phyloP scores from a whole-genome alignment of 2,888 invertebrate species.

The Coelinius sp. region DNA sequence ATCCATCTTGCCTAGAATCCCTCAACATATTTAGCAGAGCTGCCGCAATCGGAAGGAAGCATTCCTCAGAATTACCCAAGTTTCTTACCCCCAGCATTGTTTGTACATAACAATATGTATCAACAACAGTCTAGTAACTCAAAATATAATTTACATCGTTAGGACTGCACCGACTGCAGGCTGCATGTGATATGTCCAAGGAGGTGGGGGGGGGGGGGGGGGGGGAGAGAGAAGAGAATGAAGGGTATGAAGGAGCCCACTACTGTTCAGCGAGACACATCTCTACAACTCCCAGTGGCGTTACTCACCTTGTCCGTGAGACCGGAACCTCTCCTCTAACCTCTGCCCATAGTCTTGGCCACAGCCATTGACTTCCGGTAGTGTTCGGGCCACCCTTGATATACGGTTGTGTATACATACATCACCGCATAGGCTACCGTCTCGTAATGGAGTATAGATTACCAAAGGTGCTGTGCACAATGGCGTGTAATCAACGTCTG shows the following conservation, averaged over 20 bases:
- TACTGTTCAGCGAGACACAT: constrained; percentile 8
- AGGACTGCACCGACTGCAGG: neutral
- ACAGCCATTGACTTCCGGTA: constrained; percentile 38
- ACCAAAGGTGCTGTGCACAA: constrained; percentile 62
- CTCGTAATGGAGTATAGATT: constrained; percentile 58
- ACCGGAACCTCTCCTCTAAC: constrained; percentile 22
- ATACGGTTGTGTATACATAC: constrained; percentile 56
- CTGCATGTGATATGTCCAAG: neutral
- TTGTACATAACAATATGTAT: no score
- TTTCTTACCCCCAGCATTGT: no score
- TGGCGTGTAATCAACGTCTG: constrained; percentile 63
- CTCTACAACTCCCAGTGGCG: constrained; percentile 8
- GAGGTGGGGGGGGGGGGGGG: no score
- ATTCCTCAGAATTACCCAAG: no score
- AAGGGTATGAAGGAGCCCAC: neutral
- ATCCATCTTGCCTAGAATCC: no score
- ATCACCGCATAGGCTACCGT: constrained; percentile 39
- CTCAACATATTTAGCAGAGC: no score
- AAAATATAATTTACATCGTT: neutral
- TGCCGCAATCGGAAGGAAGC: no score
- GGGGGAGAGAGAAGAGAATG: no score
- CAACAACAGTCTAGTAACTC: neutral
- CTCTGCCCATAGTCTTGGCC: no score
- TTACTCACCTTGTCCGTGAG: constrained; percentile 13
- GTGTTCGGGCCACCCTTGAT: constrained; percentile 28